Conservation (phyloP, 2,113 vertebrate genomes). For the Callorhinus ursinus region DNA sequence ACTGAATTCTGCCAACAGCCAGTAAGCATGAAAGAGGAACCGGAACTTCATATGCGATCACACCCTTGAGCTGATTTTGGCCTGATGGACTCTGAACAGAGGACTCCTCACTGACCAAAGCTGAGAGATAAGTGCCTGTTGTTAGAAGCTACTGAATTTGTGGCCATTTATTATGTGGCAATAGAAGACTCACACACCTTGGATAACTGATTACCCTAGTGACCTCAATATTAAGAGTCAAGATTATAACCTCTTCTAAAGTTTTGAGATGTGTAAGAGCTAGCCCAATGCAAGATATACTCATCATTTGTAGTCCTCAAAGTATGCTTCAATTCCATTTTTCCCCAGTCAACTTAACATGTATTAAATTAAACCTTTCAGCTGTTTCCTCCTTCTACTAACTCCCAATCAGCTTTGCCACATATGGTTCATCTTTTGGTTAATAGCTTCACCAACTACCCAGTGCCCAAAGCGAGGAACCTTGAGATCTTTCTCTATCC, state of each 20-base stretch:
- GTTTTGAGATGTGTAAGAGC: not conserved
- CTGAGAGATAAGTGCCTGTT: not conserved
- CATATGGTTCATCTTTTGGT: not conserved
- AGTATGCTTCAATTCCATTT: not conserved
- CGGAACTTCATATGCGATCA: not conserved
- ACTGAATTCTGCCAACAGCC: not conserved
- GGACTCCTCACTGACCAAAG: not conserved
- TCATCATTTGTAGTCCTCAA: not conserved
- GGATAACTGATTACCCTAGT: not conserved
- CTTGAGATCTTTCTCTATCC: not conserved
- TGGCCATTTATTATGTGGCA: not conserved
- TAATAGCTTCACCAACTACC: not conserved
- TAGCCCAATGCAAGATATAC: not conserved
- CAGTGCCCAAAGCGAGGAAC: not conserved
- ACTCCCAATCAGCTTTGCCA: not conserved
- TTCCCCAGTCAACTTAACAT: not conserved
- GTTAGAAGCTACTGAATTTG: not conserved
- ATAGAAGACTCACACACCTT: not conserved
- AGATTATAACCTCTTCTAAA: not conserved
- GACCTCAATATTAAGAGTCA: not conserved
- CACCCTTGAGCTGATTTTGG: not conserved
- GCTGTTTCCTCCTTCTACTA: not conserved
- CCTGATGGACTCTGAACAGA: not conserved
- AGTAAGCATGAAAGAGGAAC: not conserved
- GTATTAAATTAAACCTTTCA: not conserved